These are phyloP conservation scores for Eudyptes chrysolophus DNA, from an alignment of 2,113 vertebrate genomes.

Conservation along the genomic window DNA sequence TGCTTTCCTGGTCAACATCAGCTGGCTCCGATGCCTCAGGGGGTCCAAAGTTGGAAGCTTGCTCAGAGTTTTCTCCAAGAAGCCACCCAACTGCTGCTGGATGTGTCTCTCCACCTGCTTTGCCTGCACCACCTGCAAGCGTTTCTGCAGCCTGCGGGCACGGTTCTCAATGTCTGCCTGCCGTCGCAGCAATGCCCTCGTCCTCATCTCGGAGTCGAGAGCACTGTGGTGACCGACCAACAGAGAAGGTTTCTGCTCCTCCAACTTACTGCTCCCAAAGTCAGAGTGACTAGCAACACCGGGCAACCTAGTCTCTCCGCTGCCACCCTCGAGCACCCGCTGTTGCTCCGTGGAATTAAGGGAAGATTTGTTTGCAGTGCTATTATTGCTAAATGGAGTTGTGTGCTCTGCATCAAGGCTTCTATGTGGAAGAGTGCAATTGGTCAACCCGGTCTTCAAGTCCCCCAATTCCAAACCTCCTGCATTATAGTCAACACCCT, in stretches of 20 bases:
- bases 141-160: constrained; percentile 89
- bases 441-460: constrained; percentile 79
- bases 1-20: constrained; percentile 83
- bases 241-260: constrained; percentile 71
- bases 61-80: constrained; percentile 87
- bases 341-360: constrained; percentile 68
- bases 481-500: constrained; percentile 65
- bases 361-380: constrained; percentile 75
- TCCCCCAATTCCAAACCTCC: constrained; percentile 77
- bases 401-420: constrained; percentile 73
- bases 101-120: constrained; percentile 98
- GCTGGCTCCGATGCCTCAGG: constrained; percentile 74
- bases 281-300: constrained; percentile 21
- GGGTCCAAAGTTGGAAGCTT: constrained; percentile 80
- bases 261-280: constrained; percentile 69
- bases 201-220: constrained; percentile 83
- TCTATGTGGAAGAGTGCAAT: constrained; percentile 82
- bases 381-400: constrained; percentile 77
- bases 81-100: constrained; percentile 93
- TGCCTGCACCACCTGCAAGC: constrained; percentile 95
- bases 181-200: constrained; percentile 84
- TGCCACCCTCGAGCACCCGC: constrained; percentile 60
- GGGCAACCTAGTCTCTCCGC: constrained; percentile 62
- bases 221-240: constrained; percentile 64
- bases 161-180: constrained; percentile 90